Base-by-base conservation (phyloP, 2,113 vertebrate species). In the Gobio gobio region DNA sequence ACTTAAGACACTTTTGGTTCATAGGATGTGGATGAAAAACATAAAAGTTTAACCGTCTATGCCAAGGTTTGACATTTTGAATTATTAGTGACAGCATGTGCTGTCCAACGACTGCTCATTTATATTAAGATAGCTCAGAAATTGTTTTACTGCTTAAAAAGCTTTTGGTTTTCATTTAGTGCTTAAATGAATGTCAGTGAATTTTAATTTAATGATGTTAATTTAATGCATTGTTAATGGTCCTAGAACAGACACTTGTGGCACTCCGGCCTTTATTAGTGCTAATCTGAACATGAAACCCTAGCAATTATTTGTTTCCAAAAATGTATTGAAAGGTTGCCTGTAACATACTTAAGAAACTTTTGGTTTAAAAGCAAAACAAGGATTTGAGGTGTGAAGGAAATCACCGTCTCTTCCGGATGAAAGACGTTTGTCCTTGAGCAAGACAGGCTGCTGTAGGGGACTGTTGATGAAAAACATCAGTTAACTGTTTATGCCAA, bases 51-150 rank as follows among this genome's bases (percentile, higher is more conserved):
- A 24, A 24, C 4, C 14, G 10, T 47, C 33, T 24, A 12, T 24
- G 3, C 59, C n/a, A 24, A 56, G 54, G 54, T 18, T 56, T 63
- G 9, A 24, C n/a, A 24, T 63, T 73, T 47, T 73, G 22, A 73
- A 45, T 45, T 10, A 0, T 89, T 91, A 91, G 92, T 89, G 91
- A 92, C 88, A 45, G 58, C 89, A 77, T 76, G 54, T 10, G 18
- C 3, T 70, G 66, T 22, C 29, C 12, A 51, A 51, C 59, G 72
- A 3, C 22, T 74, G 43, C 24, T 73, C 10, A 16, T 82, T 81
- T 76, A 74, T 43, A n/a, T 70, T 5, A 22, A 5, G 1, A 43
- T 22, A 22, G 66, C 36, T 5, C 4, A n/a, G 36, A n/a, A 72
- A 12, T 70, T 2, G 20, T 12, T 72, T 72, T 6, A 72, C 33